Percentiles rank a stretch among this genome's conserved stretches.
Conservation (phyloP, 2,113 vertebrate genomes). For the human (Homo sapiens) region GRCh38 chr6:160224501-160225000, state of each 20-base stretch:
- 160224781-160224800: slow-evolving; percentile 85
- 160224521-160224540: background rate
- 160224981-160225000: background rate
- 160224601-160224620: background rate
- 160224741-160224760: slow-evolving; percentile 90
- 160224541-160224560: background rate
- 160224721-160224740: slow-evolving; percentile 91
- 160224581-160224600: background rate
- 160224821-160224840: background rate
- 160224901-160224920: slow-evolving; percentile 36
- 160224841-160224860: background rate
- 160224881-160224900: background rate
- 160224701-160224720: slow-evolving; percentile 89
- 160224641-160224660: background rate
- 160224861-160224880: background rate
- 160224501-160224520: background rate
- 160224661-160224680: fast-evolving
- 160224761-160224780: slow-evolving; percentile 90
- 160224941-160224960: slow-evolving; percentile 17
- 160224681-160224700: background rate
- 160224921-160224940: background rate
- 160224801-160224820: slow-evolving; percentile 81
- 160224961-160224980: slow-evolving; percentile 15
- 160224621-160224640: background rate
- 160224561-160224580: background rate